Evolutionary conservation across 2,797 vertebrate genomes (phyloP), one percentile per base, ranked within the genome.

Genomic region (Telmatherina bonti): DNA sequence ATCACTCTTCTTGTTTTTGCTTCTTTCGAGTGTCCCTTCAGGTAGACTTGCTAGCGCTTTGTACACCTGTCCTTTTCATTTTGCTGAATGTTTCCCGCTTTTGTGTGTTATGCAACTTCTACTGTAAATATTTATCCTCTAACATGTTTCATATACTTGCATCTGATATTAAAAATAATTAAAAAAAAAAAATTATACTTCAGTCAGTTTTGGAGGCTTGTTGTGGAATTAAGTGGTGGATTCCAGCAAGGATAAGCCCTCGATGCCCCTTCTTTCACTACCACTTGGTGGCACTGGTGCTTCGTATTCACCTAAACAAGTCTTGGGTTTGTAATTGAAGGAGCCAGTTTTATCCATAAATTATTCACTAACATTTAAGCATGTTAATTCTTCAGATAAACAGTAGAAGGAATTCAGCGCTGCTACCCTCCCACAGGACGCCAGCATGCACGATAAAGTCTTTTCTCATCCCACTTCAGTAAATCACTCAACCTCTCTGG

Each of bases 101-200:
- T 78, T 87, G 76, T 91, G 87, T 87, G 84, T 89, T 85, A 88
- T 89, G 85, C 87, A 90, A 91, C 88, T 89, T 93, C 89, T 91
- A 90, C 89, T 95, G 93, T 95, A 95, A 89, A 95, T 95, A 93
- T 89, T 84, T 92, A 92, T 88, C 90, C 90, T 91, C 89, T 89
- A 91, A 91, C 91, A 93, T 94, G 93, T 95, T 95, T 95, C 93
- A 93, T 93, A 94, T 93, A 93, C 90, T 93, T 94, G 93, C 92
- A 94, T 94, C 93, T 91, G 89, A 92, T 93, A 91, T 89, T 79
- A 90, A 92, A 53, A 92, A 91, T 89, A 90, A n/a, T n/a, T n/a
- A n/a, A n/a, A n/a, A n/a, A n/a, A 6, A 33, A 91, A 93, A 88
- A 85, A 91, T 92, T 92, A 92, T 93, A 93, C 92, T 91, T 90